Base-by-base conservation (phyloP, 2,888 invertebrate species). In the Calameuta filiformis region DNA sequence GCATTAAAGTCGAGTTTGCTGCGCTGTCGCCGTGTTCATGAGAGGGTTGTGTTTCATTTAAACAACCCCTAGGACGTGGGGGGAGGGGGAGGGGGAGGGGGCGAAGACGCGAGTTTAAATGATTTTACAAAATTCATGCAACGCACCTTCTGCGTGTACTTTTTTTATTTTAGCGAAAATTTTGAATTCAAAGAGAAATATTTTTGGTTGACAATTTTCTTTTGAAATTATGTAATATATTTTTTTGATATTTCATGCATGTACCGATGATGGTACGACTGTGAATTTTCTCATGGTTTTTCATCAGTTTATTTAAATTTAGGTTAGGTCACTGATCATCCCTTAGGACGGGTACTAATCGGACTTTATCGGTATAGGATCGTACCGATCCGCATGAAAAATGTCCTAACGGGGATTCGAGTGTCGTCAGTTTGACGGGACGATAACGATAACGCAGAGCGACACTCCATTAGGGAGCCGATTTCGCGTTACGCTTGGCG, bases 401-500 rank as follows among this genome's bases (percentile, higher is more conserved):
- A 71, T 71, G 71, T 71, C 33, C 71, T 71, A 31, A 71, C 71
- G 71, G 71, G 71, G 71, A 71, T 71, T 71, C 33, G 34, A 71
- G 33, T 71, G 71, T 71, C 71, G 71, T 71, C 71, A 71, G 33
- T 71, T 34, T 34, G 71, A 34, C 31, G 71, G 33, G 31, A 71
- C 33, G 71, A 71, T 71, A 71, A 71, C 71, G 71, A 71, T 71
- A 71, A 71, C 71, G 71, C 71, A 34, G 71, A 71, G 71, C 71
- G 71, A 71, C 71, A 71, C 71, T 71, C 71, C 71, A 71, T 71
- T 71, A 71, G 71, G 71, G 71, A 71, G 31, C 71, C 71, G 71
- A 71, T 71, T 71, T 23, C 71, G 33, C 71, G 71, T 71, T 71
- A 31, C 31, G 71, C 71, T 71, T 56, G 56, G 34, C 71, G 71